These are phyloP conservation scores for Pyxicephalus adspersus DNA, from an alignment of 2,113 vertebrate species.

Conservation along the genomic window DNA sequence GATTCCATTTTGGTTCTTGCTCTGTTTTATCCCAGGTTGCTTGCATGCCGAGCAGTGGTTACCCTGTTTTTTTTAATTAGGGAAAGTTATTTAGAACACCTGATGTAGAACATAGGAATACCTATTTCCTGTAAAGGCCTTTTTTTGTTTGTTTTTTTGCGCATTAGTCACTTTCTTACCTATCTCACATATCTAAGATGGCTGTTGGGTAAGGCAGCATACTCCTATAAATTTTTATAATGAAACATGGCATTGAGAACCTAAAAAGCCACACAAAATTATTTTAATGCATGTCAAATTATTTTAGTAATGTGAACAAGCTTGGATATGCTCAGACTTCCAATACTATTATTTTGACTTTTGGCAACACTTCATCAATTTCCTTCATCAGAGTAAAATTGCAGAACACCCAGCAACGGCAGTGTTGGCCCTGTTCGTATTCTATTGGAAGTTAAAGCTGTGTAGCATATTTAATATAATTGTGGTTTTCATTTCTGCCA, in stretches of 20 bases:
- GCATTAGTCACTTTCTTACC: conserved; percentile 51
- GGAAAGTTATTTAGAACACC: conserved; percentile 34
- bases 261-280: conserved; percentile 66
- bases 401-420: conserved; percentile 8
- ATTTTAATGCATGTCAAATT: conserved; percentile 61
- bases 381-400: conserved; percentile 17
- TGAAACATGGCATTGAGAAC: conserved; percentile 56
- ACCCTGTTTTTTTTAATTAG: conserved; percentile 59
- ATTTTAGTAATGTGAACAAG: conserved; percentile 62
- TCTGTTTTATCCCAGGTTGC: conserved; percentile 56
- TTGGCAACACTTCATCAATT: conserved; percentile 43
- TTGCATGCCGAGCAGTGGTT: conserved; percentile 64
- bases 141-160: conserved; percentile 9
- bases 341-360: conserved; percentile 50
- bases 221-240: conserved; percentile 41
- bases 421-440: conserved; percentile 21
- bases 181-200: conserved; percentile 29
- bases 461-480: conserved; percentile 60
- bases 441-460: conserved; percentile 49
- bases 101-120: conserved; percentile 39
- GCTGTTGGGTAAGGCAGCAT: conserved; percentile 4
- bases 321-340: conserved; percentile 63
- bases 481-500: conserved; percentile 62
- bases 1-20: conserved; percentile 57
- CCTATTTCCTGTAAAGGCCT: conserved; percentile 60